Conservation (phyloP, 2,797 vertebrate species). For the Lepilemur ruficaudatus region DNA sequence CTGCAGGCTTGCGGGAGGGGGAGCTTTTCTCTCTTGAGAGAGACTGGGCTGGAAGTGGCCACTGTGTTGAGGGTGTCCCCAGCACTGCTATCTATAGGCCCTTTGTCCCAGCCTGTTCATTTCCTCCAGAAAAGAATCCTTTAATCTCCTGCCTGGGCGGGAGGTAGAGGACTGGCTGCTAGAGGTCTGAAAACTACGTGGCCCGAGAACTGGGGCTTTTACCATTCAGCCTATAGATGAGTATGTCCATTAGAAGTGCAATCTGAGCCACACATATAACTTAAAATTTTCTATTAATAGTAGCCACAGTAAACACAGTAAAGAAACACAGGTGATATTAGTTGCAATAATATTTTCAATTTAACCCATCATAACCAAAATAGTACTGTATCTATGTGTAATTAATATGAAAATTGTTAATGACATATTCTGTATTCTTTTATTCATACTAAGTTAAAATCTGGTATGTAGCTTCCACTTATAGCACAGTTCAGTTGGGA, state of each 20-base stretch:
- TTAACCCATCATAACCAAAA: neutral
- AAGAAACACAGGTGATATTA: neutral
- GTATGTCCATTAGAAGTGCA: neutral
- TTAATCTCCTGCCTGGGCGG: neutral
- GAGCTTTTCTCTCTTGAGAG: neutral
- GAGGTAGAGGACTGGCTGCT: neutral
- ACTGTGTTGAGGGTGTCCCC: neutral
- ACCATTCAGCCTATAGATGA: neutral
- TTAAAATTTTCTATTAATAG: neutral
- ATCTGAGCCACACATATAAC: neutral
- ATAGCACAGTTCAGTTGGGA: neutral
- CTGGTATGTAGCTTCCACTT: neutral
- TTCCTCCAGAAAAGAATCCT: neutral
- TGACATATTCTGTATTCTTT: neutral
- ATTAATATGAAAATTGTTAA: neutral
- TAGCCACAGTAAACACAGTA: neutral
- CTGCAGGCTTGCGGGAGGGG: neutral
- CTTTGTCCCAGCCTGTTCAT: neutral
- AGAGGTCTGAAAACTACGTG: neutral
- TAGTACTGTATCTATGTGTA: neutral
- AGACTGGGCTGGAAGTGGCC: neutral
- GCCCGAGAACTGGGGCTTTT: accelerated
- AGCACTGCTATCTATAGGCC: neutral
- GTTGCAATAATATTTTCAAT: neutral
- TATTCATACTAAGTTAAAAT: neutral